Evolutionary conservation across 1,140 invertebrate species (phyloP).

Genomic region (Berghia stephanieae): DNA sequence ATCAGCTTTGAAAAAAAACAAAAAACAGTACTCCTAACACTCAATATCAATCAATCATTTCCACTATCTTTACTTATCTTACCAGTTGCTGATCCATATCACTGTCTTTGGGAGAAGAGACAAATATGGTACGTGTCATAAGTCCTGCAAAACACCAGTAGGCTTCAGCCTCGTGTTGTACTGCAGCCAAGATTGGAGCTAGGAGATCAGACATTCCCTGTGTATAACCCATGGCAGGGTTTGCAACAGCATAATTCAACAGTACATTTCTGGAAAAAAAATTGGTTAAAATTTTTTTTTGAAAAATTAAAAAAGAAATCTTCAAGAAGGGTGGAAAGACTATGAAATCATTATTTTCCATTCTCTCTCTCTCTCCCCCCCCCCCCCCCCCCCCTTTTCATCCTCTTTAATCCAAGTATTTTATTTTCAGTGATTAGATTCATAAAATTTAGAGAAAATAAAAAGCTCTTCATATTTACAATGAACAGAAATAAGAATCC

Average conservation of each 20-base stretch:
- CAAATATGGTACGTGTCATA: constrained; percentile 89
- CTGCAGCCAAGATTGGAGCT: constrained; percentile 85
- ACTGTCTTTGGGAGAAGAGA: constrained; percentile 89
- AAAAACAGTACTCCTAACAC: neutral
- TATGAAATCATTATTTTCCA: too few species aligned
- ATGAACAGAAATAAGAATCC: too few species aligned
- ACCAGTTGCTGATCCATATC: constrained; percentile 93
- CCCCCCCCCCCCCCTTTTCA: too few species aligned
- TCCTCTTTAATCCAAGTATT: too few species aligned
- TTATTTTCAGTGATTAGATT: too few species aligned
- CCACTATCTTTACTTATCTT: constrained; percentile 46
- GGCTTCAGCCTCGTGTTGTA: constrained; percentile 87
- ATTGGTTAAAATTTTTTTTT: too few species aligned
- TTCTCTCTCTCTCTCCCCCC: too few species aligned
- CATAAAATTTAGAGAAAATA: too few species aligned
- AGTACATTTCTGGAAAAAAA: constrained; percentile 78
- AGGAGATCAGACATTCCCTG: constrained; percentile 89
- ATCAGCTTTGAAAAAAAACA: too few species aligned
- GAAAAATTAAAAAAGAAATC: too few species aligned
- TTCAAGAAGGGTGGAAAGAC: too few species aligned
- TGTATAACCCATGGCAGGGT: constrained; percentile 84
- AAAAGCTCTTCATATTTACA: too few species aligned
- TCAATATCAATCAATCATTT: neutral
- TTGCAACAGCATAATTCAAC: constrained; percentile 89
- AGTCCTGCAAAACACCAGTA: constrained; percentile 95